Base-by-base conservation (phyloP, 2,888 invertebrate genomes). In the Chaetogeoica ovagalla region DNA sequence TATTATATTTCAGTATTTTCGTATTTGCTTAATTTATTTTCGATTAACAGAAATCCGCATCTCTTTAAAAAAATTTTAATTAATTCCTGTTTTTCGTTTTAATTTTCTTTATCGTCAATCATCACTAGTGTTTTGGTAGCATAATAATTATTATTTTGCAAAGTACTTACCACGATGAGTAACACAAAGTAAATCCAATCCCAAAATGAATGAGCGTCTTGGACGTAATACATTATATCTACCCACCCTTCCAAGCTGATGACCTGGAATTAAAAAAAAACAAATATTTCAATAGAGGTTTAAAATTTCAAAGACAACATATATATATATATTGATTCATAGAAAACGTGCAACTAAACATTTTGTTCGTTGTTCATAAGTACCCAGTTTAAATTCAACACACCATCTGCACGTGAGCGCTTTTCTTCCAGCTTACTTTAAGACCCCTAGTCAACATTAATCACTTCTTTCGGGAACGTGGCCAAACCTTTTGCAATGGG, bases 191-290 rank as follows among this genome's bases (percentile, higher is more conserved):
- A 99, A 84, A 98, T 96, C 98, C 98, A 99, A 87, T 98, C 98
- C 98, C 99, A 99, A 88, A 99, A 99, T 83, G 98, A 99, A 88
- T 99, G 99, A 73, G 98, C 98, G 87, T 99, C 99, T 89, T 99
- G 99, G 83, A 98, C 96, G 88, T 98, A 99, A 88, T 99, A 99
- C 99, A 99, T 99, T 84, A 99, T 99, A 86, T 99, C 99, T 65
- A 98, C 98, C 99, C 99, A 99, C 82, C 99, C 99, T 88, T 99
- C 99, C 84, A 99, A 88, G 84, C 98, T 98, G 87, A 99, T 99
- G 69, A 99, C 98, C 97, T 98, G 88, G 76, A 87, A 87, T 83
- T 79, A 68, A 82, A 69, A 71, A 62, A 60, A 52, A 62, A 21
- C 30, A 2, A 30, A 30, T 30, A 30, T 15, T 9, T 63, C 1